Evolutionary conservation across 2,888 invertebrate genomes (phyloP).

Genomic region (Hedychridium roseum): DNA sequence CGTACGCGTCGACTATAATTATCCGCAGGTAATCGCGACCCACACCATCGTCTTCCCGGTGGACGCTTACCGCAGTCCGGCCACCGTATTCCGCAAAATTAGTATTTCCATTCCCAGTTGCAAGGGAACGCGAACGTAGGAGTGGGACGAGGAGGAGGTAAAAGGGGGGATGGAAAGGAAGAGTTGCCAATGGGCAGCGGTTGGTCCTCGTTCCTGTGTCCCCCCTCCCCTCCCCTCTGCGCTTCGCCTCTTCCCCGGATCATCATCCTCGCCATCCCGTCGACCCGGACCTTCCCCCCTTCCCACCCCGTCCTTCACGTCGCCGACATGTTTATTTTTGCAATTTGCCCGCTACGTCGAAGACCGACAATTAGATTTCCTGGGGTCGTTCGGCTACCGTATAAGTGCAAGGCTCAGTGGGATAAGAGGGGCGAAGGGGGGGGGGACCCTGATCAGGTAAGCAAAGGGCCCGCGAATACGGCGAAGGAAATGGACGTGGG

Average conservation of each 20-base stretch:
- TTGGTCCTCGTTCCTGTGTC: constrained; percentile 32
- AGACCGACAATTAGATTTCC: constrained; percentile 63
- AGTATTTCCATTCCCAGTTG: constrained; percentile 61
- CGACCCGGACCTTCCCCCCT: constrained; percentile 10
- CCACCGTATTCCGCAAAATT: constrained; percentile 65
- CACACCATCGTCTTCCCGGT: constrained; percentile 54
- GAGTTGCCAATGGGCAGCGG: constrained; percentile 24
- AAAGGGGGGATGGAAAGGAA: constrained; percentile 25
- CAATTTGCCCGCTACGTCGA: constrained; percentile 54
- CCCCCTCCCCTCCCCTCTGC: constrained; percentile 23
- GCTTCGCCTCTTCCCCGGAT: constrained; percentile 1
- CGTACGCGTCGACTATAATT: constrained; percentile 61
- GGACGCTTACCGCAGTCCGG: constrained; percentile 61
- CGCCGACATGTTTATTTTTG: constrained; percentile 60
- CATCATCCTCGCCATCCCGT: constrained; percentile 6
- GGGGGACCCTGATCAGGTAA: constrained; percentile 22
- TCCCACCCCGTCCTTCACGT: constrained; percentile 33
- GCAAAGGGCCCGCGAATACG: constrained; percentile 29
- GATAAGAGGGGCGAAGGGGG: too few species aligned
- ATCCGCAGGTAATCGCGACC: constrained; percentile 62
- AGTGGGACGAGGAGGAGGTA: constrained; percentile 14
- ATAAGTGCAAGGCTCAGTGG: constrained; percentile 54
- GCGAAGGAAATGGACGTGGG: constrained; percentile 23
- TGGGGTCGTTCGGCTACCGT: constrained; percentile 58
- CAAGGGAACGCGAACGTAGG: constrained; percentile 38